Conservation (phyloP, 2,113 vertebrate genomes). For the Nerophis ophidion region DNA sequence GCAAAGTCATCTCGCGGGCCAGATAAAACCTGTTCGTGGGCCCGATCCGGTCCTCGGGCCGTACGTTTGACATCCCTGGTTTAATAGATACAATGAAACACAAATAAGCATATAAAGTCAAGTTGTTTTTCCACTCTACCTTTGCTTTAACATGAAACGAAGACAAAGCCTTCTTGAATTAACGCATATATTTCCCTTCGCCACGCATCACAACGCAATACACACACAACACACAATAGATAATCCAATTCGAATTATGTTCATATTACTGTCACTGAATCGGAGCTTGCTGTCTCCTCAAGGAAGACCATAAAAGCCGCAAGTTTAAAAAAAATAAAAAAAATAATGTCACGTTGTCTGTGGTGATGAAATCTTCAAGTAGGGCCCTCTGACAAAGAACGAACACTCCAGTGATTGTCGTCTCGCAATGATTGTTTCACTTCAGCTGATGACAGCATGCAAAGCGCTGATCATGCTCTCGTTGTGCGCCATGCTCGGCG, state of each 20-base stretch:
- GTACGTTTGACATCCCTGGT: no score
- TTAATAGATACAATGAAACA: no score
- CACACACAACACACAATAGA: background rate
- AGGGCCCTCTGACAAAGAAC: conserved; percentile 45
- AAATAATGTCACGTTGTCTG: conserved; percentile 33
- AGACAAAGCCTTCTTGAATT: background rate
- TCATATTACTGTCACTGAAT: conserved; percentile 16
- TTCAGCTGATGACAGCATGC: conserved; percentile 28
- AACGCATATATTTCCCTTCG: background rate
- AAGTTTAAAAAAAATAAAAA: background rate
- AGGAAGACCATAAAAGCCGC: conserved; percentile 14
- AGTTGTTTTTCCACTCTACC: no score
- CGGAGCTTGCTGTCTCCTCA: conserved; percentile 6
- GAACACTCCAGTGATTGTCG: conserved; percentile 47
- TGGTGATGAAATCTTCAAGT: conserved; percentile 54
- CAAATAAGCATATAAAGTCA: no score
- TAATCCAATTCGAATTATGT: conserved; percentile 1
- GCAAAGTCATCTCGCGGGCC: no score
- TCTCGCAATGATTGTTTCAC: conserved; percentile 40
- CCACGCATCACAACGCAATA: background rate
- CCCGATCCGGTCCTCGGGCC: no score
- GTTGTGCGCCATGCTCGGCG: conserved; percentile 21
- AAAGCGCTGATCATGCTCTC: conserved; percentile 28
- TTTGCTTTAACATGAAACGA: background rate
- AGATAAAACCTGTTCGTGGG: no score